Evolutionary conservation across 2,888 invertebrate genomes (phyloP), one percentile per base, ranked within the genome.

Genomic region (Petrolisthes manimaculis): DNA sequence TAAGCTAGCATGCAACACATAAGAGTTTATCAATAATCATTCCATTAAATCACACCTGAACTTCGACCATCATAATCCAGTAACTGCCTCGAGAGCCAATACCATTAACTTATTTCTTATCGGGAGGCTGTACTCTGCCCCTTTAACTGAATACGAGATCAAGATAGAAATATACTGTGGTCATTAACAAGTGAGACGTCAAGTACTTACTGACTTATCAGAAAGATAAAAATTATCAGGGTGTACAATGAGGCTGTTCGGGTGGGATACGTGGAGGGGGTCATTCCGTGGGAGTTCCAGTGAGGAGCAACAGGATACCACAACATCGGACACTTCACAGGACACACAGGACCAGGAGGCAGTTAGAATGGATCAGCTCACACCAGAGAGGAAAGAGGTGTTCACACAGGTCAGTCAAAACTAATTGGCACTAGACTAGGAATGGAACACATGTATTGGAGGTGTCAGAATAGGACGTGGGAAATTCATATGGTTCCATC

Each of bases 261-360:
- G 83, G 21, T 83, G 83, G 83, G 83, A 83, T n/a, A 21, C 74
- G 4, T 83, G 83, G 83, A 82, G 82, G 24, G 82, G 82, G 69
- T 83, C 83, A 83, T 83, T 83, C 83, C 83, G 55, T 6, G 83
- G 83, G 18, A 74, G 74, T 55, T 74, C 83, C 14, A 54, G 74
- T 21, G 55, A 51, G 53, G 83, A 83, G 37, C 83, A 54, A 18
- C 54, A 74, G 12, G 8, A 18, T 9, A 5, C 18, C 51, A 12
- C n/a, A 6, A 21, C 56, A 8, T 5, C 80, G 8, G 5, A 8
- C n/a, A 4, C 80, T 18, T n/a, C 56, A 12, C 71, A n/a, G 71
- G 71, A 71, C 14, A 14, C 71, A 12, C 79, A 79, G n/a, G 0
- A 79, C 54, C 5, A 5, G n/a, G 4, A 8, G n/a, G 79, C n/a